Evolutionary conservation across 2,113 vertebrate genomes (phyloP).

Genomic region (Hyaena hyaena): DNA sequence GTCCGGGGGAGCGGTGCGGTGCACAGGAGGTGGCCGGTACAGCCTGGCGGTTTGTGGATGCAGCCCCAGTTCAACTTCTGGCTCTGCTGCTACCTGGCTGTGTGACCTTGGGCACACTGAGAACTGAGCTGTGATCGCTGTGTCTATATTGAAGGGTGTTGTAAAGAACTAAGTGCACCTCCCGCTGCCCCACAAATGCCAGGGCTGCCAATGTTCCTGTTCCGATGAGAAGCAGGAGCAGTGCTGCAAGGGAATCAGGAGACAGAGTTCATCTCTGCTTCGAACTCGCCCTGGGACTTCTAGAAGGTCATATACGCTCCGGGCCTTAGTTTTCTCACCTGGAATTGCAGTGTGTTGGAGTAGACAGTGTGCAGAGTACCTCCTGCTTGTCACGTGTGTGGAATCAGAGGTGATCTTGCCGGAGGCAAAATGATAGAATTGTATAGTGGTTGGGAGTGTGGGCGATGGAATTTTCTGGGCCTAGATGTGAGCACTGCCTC

Average conservation of each 20-base stretch:
- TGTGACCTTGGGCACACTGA: background rate
- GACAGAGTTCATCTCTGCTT: background rate
- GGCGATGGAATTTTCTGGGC: background rate
- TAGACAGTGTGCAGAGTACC: background rate
- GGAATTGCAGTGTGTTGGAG: background rate
- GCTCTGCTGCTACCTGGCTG: background rate
- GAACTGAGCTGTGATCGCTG: background rate
- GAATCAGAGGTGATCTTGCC: background rate
- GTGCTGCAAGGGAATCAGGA: background rate
- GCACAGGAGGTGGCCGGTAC: too few species aligned
- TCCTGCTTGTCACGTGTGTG: background rate
- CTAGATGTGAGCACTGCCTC: background rate
- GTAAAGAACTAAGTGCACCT: background rate
- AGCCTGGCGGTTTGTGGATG: background rate
- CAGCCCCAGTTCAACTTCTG: background rate
- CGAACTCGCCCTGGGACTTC: background rate
- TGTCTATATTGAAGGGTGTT: background rate
- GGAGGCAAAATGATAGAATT: background rate
- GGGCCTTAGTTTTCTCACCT: background rate
- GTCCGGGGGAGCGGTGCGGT: fast-evolving
- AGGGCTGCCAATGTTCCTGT: fast-evolving
- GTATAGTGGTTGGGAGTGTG: fast-evolving
- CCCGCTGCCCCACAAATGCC: fast-evolving
- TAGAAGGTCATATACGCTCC: background rate
- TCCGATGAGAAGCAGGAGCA: background rate